phyloP scores from a whole-genome alignment of 2,888 invertebrate genomes.

The Plebejus argus region DNA sequence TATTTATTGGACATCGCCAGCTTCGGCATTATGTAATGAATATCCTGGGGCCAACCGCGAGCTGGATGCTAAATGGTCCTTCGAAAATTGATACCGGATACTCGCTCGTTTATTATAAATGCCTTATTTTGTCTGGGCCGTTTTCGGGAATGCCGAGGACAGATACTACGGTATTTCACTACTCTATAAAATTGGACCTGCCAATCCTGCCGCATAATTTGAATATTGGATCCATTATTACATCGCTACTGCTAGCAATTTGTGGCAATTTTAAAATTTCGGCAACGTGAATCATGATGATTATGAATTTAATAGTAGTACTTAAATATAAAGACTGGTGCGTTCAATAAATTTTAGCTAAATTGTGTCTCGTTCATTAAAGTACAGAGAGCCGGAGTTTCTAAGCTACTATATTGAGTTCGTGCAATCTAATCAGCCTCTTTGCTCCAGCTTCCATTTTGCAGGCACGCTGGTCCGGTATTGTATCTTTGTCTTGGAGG shows the following conservation, averaged over 20 bases:
- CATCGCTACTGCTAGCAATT: conserved; percentile 19
- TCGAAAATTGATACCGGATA: conserved; percentile 21
- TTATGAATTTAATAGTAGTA: conserved; percentile 2
- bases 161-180: conserved; percentile 1
- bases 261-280: conserved; percentile 14
- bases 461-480: conserved; percentile 6
- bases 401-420: conserved; percentile 13
- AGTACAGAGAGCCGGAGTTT: neutral
- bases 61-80: conserved; percentile 23
- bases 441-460: conserved; percentile 12
- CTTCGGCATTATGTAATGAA: conserved; percentile 20
- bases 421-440: conserved; percentile 18
- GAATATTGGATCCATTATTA: conserved; percentile 7
- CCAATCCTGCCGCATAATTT: conserved; percentile 18
- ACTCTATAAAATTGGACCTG: conserved; percentile 19
- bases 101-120: conserved; percentile 18
- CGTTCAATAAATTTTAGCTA: neutral
- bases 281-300: conserved; percentile 10
- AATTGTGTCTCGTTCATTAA: neutral
- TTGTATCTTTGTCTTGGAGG: conserved; percentile 15
- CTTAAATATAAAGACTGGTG: neutral
- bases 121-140: conserved; percentile 18
- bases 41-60: conserved; percentile 14
- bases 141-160: conserved; percentile 14
- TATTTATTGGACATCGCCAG: conserved; percentile 25